Percentiles rank a stretch among this genome's conserved stretches.
phyloP scores from a whole-genome alignment of 1,140 invertebrate species.

The Calliopsis andreniformis region DNA sequence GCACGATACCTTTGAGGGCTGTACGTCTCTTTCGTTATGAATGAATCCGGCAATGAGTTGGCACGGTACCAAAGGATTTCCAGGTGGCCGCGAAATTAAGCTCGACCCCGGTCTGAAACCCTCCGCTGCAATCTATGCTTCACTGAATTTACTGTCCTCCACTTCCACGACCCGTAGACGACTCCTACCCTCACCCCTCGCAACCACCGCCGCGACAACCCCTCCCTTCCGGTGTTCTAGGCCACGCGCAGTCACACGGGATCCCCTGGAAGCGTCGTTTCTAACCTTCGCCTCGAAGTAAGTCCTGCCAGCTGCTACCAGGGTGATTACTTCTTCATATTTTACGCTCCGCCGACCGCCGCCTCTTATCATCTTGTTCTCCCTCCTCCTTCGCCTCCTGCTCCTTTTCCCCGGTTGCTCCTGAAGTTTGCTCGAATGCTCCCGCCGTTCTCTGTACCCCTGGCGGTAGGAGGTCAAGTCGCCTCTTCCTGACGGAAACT shows the following conservation, averaged over 20 bases:
- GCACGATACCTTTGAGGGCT: constrained; percentile 47
- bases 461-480: constrained; percentile 15
- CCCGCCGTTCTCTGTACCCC: background rate
- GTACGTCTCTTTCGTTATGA: constrained; percentile 58
- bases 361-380: constrained; percentile 44
- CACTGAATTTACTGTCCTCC: constrained; percentile 61
- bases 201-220: constrained; percentile 30
- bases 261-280: constrained; percentile 25
- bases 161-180: constrained; percentile 45
- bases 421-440: constrained; percentile 27
- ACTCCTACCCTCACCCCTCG: constrained; percentile 8
- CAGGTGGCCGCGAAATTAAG: constrained; percentile 67
- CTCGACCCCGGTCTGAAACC: constrained; percentile 49
- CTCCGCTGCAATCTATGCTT: constrained; percentile 63
- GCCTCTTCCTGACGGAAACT: background rate
- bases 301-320: constrained; percentile 52
- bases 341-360: constrained; percentile 47
- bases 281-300: constrained; percentile 50
- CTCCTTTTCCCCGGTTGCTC: too few relatives aligned
- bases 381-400: too few relatives aligned
- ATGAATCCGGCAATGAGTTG: constrained; percentile 63
- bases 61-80: constrained; percentile 64
- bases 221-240: constrained; percentile 42
- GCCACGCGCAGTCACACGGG: constrained; percentile 32
- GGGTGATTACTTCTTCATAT: constrained; percentile 58